Percentiles rank a stretch among this genome's conserved stretches.
Conservation (phyloP, 2,797 vertebrate species). For the Morus bassanus region DNA sequence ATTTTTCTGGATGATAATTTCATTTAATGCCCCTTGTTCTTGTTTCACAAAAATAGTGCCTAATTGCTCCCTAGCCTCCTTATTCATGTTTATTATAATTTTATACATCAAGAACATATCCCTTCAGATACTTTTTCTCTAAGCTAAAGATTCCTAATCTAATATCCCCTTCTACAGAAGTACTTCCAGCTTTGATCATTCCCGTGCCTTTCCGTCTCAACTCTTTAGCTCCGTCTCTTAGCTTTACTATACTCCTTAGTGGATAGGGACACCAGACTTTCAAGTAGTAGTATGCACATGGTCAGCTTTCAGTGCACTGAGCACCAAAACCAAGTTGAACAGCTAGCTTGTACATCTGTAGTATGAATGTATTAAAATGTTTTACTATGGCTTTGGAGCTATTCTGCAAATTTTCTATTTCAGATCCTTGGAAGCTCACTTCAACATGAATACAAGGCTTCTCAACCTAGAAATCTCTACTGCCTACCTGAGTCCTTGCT, state of each 20-base stretch:
- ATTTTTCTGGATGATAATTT: conserved; percentile 45
- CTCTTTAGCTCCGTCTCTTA: neutral
- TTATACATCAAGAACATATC: neutral
- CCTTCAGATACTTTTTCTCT: neutral
- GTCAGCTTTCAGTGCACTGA: neutral
- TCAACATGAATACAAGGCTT: neutral
- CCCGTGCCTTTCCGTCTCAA: neutral
- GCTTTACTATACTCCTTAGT: neutral
- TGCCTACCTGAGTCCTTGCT: neutral
- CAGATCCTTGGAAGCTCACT: neutral
- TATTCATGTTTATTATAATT: conserved; percentile 23
- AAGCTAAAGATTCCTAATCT: neutral
- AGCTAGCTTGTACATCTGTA: rapidly evolving
- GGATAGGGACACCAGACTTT: neutral
- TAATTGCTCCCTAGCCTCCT: conserved; percentile 11
- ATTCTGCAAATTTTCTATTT: neutral
- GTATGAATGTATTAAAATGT: neutral
- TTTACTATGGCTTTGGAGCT: neutral
- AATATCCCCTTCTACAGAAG: neutral
- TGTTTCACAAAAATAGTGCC: conserved; percentile 12
- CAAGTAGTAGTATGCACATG: neutral
- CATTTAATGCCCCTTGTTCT: conserved; percentile 11
- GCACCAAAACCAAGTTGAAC: neutral
- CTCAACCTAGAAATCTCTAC: neutral
- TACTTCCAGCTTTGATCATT: neutral